Base-by-base conservation (phyloP, 1,140 invertebrate genomes). In the Drosophila neocordata region DNA sequence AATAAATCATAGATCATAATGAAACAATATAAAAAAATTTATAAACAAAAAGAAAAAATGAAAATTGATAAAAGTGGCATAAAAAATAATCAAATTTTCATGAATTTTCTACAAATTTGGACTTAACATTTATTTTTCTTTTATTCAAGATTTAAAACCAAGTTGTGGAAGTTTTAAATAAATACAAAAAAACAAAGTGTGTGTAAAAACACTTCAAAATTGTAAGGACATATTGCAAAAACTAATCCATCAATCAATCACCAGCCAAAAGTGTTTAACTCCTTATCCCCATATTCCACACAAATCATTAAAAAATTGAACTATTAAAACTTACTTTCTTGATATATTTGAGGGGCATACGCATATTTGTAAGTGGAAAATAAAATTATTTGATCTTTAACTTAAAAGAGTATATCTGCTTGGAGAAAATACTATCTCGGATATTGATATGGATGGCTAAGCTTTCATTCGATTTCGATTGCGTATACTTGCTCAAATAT, bases 1-100 rank as follows among this genome's bases (percentile, higher is more conserved):
- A 24, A 24, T 0, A 31, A 31, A 31, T 31, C 27, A 31, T 6
- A 31, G 7, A 1, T 1, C 1, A 59, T 55, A 24, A 52, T 2
- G 37, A 8, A 61, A 13, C 22, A 1, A 58, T 61, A 44, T 37
- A 11, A 38, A 56, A 37, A 64, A 55, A 31, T 9, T 11, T n/a
- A n/a, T n/a, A n/a, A n/a, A n/a, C n/a, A n/a, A 34, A 44, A 55
- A 35, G 55, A 51, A 62, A 65, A 35, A 44, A 57, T 71, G 6
- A 55, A 79, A 82, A 83, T 82, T 81, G 15, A 34, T 6, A 18
- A 20, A 67, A 66, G 53, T 52, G 52, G 2, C 37, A 8, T 55
- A 63, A n/a, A 51, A 13, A 55, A 22, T 1, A 55, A 31, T 18
- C 20, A 52, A 41, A 41, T 1, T 31, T 1, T 24, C 4, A 1